These are phyloP conservation scores for Aleadryas rufinucha DNA, from an alignment of 2,113 vertebrate species.

Conservation along the genomic window DNA sequence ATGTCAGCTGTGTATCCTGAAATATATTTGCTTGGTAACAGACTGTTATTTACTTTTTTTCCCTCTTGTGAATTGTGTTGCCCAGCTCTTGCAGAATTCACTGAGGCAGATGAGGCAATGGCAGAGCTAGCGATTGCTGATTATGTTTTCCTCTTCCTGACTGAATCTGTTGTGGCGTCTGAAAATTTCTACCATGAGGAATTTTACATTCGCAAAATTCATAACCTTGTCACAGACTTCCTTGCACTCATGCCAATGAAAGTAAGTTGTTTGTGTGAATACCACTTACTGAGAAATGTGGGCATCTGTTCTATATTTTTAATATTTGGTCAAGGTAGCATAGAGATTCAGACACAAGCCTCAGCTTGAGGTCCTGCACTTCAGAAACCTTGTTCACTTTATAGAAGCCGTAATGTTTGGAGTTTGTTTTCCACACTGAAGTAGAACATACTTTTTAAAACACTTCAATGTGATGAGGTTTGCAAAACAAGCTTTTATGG, in stretches of 20 bases:
- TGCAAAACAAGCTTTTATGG: not conserved
- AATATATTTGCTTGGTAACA: not conserved
- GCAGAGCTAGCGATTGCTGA: conserved; percentile 88
- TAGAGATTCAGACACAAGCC: not conserved
- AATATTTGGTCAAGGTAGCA: not conserved
- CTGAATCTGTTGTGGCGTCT: conserved; percentile 86
- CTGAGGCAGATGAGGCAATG: conserved; percentile 92
- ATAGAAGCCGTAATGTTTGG: not conserved
- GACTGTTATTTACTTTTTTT: not conserved
- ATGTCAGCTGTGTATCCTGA: not conserved
- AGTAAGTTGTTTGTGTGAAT: conserved; percentile 67
- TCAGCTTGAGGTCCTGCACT: not conserved
- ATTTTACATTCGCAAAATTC: conserved; percentile 91
- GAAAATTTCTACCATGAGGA: conserved; percentile 91
- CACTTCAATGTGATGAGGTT: not conserved
- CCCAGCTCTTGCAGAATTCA: conserved; percentile 91
- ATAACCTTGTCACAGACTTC: conserved; percentile 93
- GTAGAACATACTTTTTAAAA: not conserved
- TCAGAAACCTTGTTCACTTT: not conserved
- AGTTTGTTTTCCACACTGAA: not conserved
- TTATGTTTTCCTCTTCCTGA: conserved; percentile 91
- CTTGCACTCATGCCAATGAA: conserved; percentile 98
- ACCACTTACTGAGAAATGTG: not conserved
- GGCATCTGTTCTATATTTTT: not conserved
- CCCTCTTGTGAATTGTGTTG: not conserved